Base-by-base conservation (phyloP, 1,140 invertebrate species). In the Nomia melanderi region DNA sequence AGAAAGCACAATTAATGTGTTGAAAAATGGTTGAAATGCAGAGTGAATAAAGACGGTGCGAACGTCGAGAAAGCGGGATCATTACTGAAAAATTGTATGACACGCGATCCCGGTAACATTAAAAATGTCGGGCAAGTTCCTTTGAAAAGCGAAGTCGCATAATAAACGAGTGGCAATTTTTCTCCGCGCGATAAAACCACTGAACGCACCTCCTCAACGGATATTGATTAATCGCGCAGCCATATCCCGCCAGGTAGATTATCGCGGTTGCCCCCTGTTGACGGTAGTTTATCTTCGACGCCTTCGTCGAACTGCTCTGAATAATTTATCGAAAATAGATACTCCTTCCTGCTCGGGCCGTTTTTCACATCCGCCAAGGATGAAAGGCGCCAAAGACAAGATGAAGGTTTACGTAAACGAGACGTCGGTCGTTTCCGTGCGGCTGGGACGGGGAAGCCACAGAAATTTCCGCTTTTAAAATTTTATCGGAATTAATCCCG, bases 211-310 rank as follows among this genome's bases (percentile, higher is more conserved):
- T 29, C 54, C 64, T 69, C 39, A 23, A 39, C 54, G 54, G 64
- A 69, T 69, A 69, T 76, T 76, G 73, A 76, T 76, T 76, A 76
- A 76, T 76, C 39, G 64, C 64, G 25, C 29, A 39, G 57, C 23
- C 54, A 59, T 75, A 59, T 67, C 59, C 72, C 63, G 36, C 29
- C n/a, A 11, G 39, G n/a, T 57, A n/a, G 56, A 77, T 77, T 62
- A 77, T 71, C 66, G 57, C n/a, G 11, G 20, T 54, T 39, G 57
- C 29, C 41, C 75, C 29, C 25, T 54, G 56, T 77, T 31, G 56
- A 53, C 67, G 67, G 25, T 44, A 56, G 66, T 77, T 77, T 69
- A 56, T 70, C 33, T 53, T 63, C 33, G 33, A 62, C 59, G n/a
- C 23, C 41, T 74, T 65, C 41, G 27, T 33, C 14, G 53, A n/a